Percentiles rank a stretch among this genome's conserved stretches.
Conservation (phyloP, 1,140 invertebrate genomes). For the Ericerus pela region DNA sequence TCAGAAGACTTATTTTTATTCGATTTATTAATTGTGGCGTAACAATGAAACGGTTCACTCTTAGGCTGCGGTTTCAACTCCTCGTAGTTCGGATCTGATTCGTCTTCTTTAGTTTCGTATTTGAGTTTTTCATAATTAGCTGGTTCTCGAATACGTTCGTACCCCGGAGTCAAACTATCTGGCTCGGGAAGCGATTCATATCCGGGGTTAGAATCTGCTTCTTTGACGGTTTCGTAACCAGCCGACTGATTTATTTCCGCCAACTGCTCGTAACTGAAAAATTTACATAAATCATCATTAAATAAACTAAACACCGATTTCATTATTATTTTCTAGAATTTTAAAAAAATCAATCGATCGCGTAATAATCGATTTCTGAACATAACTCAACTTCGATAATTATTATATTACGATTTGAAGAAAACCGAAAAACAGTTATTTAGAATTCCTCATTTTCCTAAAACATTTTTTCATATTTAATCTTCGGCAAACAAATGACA, state of each 20-base stretch:
- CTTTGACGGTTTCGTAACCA: constrained; percentile 11
- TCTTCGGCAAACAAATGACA: too few relatives aligned
- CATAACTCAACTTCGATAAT: too few relatives aligned
- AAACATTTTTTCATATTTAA: too few relatives aligned
- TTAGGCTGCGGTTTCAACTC: constrained; percentile 21
- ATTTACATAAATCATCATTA: background rate
- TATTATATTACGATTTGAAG: too few relatives aligned
- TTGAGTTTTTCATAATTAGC: constrained; percentile 2
- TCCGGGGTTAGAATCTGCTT: background rate
- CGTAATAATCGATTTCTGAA: too few relatives aligned
- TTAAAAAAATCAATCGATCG: background rate
- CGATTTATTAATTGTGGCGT: constrained; percentile 21
- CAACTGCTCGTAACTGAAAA: background rate
- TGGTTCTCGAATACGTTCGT: constrained; percentile 16
- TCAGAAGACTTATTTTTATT: constrained; percentile 6
- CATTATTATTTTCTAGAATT: too few relatives aligned
- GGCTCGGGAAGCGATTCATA: constrained; percentile 8
- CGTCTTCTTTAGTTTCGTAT: constrained; percentile 1
- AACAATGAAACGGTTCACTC: constrained; percentile 8
- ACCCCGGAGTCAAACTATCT: constrained; percentile 16
- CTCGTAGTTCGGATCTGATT: constrained; percentile 25
- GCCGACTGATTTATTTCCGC: background rate
- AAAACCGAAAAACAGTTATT: too few relatives aligned
- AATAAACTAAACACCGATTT: constrained; percentile 11
- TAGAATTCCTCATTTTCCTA: too few relatives aligned